A percentile compares a stretch with the other conserved stretches of the same genome.
These are phyloP conservation scores for Gadus chalcogrammus DNA, from an alignment of 2,113 vertebrate species.

Conservation along the genomic window DNA sequence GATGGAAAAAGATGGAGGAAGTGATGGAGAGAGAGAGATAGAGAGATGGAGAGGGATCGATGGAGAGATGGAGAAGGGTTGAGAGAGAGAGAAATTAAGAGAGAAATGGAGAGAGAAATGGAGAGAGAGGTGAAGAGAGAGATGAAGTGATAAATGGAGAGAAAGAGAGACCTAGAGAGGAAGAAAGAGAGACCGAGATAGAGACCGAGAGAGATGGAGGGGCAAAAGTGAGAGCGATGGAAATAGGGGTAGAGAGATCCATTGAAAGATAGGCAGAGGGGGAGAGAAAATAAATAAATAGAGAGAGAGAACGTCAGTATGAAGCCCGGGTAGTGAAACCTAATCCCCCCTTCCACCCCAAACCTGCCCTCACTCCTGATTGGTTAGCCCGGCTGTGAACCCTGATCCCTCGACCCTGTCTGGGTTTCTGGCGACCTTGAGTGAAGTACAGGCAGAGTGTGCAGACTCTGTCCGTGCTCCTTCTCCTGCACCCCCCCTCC, in stretches of 20 bases:
- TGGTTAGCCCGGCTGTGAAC: slow-evolving; percentile 70
- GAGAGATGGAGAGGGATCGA: neutral
- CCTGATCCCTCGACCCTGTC: slow-evolving; percentile 72
- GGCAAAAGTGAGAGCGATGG: slow-evolving; percentile 21
- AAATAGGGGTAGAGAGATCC: slow-evolving; percentile 11
- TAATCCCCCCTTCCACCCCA: slow-evolving; percentile 42
- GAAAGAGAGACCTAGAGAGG: slow-evolving; percentile 21
- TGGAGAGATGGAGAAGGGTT: slow-evolving; percentile 10
- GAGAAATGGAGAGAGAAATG: slow-evolving; percentile 5
- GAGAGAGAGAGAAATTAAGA: slow-evolving; percentile 10
- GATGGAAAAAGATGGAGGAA: slow-evolving; percentile 11
- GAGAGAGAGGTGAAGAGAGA: neutral
- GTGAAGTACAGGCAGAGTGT: slow-evolving; percentile 54
- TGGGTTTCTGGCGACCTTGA: slow-evolving; percentile 72
- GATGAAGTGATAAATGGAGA: neutral
- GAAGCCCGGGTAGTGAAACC: slow-evolving; percentile 51
- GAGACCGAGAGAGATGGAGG: slow-evolving; percentile 36
- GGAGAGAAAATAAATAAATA: too few species aligned
- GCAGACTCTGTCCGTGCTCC: slow-evolving; percentile 19
- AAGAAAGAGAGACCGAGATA: slow-evolving; percentile 3
- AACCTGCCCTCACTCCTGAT: slow-evolving; percentile 51
- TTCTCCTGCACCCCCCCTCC: slow-evolving; percentile 13
- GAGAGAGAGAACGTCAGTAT: slow-evolving; percentile 19
- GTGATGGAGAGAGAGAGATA: slow-evolving; percentile 15
- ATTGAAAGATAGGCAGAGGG: slow-evolving; percentile 1